Evolutionary conservation across 2,797 vertebrate genomes (phyloP).

Genomic region (Taeniopygia guttata): DNA sequence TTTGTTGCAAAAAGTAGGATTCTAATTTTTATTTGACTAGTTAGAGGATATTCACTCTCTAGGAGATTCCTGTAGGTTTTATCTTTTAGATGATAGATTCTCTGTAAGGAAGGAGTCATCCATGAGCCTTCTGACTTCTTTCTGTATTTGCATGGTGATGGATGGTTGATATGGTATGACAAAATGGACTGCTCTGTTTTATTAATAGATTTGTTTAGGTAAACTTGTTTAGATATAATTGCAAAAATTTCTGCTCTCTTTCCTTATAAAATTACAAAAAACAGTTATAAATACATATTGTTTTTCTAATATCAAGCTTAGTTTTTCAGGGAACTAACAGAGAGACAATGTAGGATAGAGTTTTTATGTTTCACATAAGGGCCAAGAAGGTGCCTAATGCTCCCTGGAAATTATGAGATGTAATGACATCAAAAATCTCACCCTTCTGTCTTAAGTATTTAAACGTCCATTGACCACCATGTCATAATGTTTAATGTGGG

Average conservation of each 20-base stretch:
- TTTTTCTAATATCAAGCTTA: neutral
- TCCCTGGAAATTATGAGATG: neutral
- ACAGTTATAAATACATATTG: fast-evolving
- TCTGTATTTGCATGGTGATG: neutral
- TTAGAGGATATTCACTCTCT: neutral
- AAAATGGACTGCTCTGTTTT: neutral
- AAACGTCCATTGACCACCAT: neutral
- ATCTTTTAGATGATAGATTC: neutral
- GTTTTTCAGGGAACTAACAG: neutral
- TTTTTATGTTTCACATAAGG: neutral
- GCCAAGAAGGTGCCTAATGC: neutral
- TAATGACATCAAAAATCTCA: neutral
- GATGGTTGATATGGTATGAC: neutral
- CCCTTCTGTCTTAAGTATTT: neutral
- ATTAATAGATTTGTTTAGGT: neutral
- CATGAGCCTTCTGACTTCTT: neutral
- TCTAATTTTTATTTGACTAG: neutral
- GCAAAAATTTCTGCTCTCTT: neutral
- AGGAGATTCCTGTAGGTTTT: neutral
- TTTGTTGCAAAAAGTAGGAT: neutral
- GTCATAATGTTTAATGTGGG: neutral
- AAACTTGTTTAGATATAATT: neutral
- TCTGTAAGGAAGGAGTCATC: neutral
- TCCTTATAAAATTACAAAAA: neutral
- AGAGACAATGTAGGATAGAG: neutral